Base-by-base conservation (phyloP, 2,797 vertebrate species). In the Coilia nasus region DNA sequence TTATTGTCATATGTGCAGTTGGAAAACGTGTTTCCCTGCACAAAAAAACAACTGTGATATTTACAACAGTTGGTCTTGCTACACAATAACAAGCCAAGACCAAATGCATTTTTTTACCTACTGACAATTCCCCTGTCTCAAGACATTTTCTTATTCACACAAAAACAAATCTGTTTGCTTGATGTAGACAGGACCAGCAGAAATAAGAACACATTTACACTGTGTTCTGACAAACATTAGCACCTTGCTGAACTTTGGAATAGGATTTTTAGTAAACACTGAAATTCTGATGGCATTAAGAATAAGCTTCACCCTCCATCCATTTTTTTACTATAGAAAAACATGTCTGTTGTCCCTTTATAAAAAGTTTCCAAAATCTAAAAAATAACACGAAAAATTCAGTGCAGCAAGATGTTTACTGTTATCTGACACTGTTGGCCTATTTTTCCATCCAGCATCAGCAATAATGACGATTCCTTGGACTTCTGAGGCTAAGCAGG, bases 401-500 rank as follows among this genome's bases (percentile, higher is more conserved):
- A 21, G 67, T 31, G 67, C 28, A 71, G 64, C 14, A 19, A 35
- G 47, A 75, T 50, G n/a, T 82, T 50, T 54, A 64, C 25, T 23
- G 28, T 10, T 82, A 35, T 60, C 44, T 84, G 78, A 60, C 35
- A 19, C 25, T 71, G 71, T 12, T 54, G 15, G 28, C 44, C 35
- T 85, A 78, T 83, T 82, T 41, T 83, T 80, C 23, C 11, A 64
- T 50, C 60, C 62, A 81, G 60, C 44, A 11, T 62, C 57, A 71
- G 54, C 19, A 17, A 28, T 15, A 83, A 78, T 46, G 11, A 81
- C 81, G 71, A 80, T 7, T n/a, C 67, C 81, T 84, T 84, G 81
- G 81, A 59, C 59, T 80, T 84, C 71, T 82, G 82, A 83, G 54
- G 81, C 47, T 59, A 82, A 67, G 83, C 62, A 75, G 82, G 56